Conservation (phyloP, 2,113 vertebrate genomes). For the Sinocyclocheilus rhinocerous region DNA sequence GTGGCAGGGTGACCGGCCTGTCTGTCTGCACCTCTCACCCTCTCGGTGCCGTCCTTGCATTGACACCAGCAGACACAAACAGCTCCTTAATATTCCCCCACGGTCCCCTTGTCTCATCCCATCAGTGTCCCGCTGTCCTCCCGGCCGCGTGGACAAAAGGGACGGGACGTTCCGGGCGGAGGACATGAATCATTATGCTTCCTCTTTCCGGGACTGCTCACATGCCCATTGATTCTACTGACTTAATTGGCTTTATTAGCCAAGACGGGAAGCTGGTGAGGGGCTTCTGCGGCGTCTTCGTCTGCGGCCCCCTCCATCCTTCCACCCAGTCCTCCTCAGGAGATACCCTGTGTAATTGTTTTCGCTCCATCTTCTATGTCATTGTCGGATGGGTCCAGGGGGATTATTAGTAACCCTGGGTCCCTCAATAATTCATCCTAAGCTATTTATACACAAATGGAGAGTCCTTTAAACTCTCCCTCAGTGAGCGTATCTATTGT, state of each 20-base stretch:
- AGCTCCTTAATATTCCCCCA: constrained; percentile 78
- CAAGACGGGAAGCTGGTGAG: constrained; percentile 72
- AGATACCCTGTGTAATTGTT: constrained; percentile 79
- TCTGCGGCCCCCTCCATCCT: constrained; percentile 37
- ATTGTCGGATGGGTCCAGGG: constrained; percentile 79
- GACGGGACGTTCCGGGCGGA: constrained; percentile 53
- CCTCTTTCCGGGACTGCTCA: constrained; percentile 66
- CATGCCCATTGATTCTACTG: constrained; percentile 74
- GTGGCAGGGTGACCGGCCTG: constrained; percentile 50
- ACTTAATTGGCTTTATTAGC: constrained; percentile 82
- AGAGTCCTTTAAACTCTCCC: constrained; percentile 80
- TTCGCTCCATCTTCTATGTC: constrained; percentile 81
- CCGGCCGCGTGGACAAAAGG: constrained; percentile 47
- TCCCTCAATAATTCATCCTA: constrained; percentile 82
- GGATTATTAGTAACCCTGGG: constrained; percentile 81
- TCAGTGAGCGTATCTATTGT: constrained; percentile 78
- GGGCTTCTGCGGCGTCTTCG: constrained; percentile 62
- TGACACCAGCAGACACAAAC: constrained; percentile 65
- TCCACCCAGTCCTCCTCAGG: constrained; percentile 70
- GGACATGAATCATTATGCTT: constrained; percentile 76
- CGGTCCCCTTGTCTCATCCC: constrained; percentile 48
- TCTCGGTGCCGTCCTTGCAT: constrained; percentile 43
- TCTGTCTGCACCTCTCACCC: constrained; percentile 46
- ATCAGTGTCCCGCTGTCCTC: constrained; percentile 69
- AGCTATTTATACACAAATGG: constrained; percentile 83